Evolutionary conservation across 2,797 vertebrate genomes (phyloP).

Genomic region (Cyclura pinguis): DNA sequence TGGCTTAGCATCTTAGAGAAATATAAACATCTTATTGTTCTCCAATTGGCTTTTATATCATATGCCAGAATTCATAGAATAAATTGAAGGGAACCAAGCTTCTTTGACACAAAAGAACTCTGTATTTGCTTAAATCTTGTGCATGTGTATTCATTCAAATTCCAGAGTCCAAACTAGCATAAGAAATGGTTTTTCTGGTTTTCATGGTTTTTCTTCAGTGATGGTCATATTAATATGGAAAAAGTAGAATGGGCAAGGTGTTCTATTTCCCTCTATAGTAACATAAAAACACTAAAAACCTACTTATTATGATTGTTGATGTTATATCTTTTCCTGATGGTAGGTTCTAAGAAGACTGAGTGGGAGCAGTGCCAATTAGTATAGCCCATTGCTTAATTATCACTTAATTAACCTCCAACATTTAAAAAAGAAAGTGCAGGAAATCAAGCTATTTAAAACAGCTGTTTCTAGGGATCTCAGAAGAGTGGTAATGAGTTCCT

Average conservation of each 20-base stretch:
- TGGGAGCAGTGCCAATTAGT: conserved; percentile 35
- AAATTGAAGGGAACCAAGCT: conserved; percentile 46
- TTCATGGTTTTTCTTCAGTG: neutral
- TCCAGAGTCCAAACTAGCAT: conserved; percentile 3
- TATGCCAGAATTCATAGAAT: conserved; percentile 28
- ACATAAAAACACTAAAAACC: conserved; percentile 24
- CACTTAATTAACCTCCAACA: conserved; percentile 38
- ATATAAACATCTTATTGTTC: conserved; percentile 64
- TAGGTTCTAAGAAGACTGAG: conserved; percentile 13
- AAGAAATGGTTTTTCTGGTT: neutral
- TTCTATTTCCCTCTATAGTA: neutral
- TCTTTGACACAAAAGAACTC: neutral
- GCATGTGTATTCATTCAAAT: conserved; percentile 39
- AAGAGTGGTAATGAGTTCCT: conserved; percentile 36
- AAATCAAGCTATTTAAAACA: conserved; percentile 35
- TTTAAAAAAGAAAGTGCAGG: conserved; percentile 40
- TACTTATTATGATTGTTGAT: conserved; percentile 6
- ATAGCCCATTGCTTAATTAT: conserved; percentile 41
- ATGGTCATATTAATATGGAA: neutral
- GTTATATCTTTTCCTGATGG: conserved; percentile 5
- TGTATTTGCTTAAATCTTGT: conserved; percentile 42
- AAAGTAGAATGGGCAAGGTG: neutral
- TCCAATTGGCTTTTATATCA: conserved; percentile 38
- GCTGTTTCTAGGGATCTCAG: conserved; percentile 29
- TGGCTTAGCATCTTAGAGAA: conserved; percentile 58